Evolutionary conservation across 2,113 vertebrate genomes (phyloP), one percentile per base, ranked within the genome.

Genomic region (Herpailurus yagouaroundi): DNA sequence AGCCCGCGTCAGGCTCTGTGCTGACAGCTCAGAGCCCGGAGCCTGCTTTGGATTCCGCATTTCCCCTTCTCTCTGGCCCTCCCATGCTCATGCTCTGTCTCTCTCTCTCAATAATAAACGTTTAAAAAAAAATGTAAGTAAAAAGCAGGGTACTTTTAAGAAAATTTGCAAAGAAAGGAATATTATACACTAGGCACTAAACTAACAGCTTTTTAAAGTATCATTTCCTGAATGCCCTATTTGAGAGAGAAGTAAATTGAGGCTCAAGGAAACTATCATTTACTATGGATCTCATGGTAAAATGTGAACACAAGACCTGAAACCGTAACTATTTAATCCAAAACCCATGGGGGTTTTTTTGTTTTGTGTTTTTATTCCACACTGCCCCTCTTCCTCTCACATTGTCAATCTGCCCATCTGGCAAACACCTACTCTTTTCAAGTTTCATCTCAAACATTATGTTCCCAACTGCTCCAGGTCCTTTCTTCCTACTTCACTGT

Each of bases 371-470:
- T 95, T 45, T 8, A 41, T n/a, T 89, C 36, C 6, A 38, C 15
- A 33, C 15, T 57, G 63, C 8, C 15, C 79, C 71, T 83, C 50
- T 55, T 90, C 3, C 21, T 29, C 80, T 96, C 68, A 66, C 13
- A 16, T 57, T 11, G 25, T 69, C 84, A 76, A 76, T 31, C 27
- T 79, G n/a, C n/a, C 27, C 33, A 33, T n/a, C 19, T 69, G 33
- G 12, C 33, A 83, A 89, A 93, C 77, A 76, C 69, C 63, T 94
- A n/a, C 38, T 71, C 31, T 82, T 91, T 60, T 95, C 52, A 87
- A 92, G 64, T 64, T 95, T 71, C 41, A 87, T 63, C 71, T 10
- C 45, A 74, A 92, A 74, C 52, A 74, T 80, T 60, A 81, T 14
- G 45, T 95, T 60, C 9, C 16, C 21, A 4, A 45, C 25, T 66